These are phyloP conservation scores for Coecobrya sp. DNA, from an alignment of 2,888 invertebrate species.

Conservation along the genomic window DNA sequence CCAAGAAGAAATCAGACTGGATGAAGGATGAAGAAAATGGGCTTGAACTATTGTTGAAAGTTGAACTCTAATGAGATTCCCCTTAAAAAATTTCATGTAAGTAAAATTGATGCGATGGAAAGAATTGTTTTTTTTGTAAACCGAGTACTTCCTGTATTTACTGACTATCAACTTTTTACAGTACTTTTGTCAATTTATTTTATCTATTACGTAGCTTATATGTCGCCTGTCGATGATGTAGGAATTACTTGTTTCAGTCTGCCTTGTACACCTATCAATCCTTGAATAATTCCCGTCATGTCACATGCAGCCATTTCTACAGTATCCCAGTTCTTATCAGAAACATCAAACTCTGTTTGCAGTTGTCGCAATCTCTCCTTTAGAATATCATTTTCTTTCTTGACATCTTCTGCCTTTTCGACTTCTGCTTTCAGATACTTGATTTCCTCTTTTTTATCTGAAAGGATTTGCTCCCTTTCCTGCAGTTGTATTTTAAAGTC, in stretches of 20 bases:
- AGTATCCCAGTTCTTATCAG: conserved; percentile 76
- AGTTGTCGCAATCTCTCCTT: conserved; percentile 74
- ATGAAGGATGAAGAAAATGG: too few species aligned
- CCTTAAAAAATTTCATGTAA: neutral
- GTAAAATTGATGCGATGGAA: neutral
- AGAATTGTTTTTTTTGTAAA: neutral
- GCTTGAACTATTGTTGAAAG: too few species aligned
- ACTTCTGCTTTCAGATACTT: conserved; percentile 62
- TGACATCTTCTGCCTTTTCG: conserved; percentile 55
- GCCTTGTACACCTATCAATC: conserved; percentile 65
- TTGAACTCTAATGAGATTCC: too few species aligned
- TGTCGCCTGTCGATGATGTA: conserved; percentile 33
- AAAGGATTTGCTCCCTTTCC: conserved; percentile 44
- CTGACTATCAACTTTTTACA: conserved; percentile 8
- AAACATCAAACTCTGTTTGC: conserved; percentile 65
- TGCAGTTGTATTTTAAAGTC: conserved; percentile 64
- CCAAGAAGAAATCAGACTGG: too few species aligned
- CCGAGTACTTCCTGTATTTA: conserved; percentile 24
- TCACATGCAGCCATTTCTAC: conserved; percentile 74
- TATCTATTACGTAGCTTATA: neutral
- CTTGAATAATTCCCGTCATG: conserved; percentile 71
- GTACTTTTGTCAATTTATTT: neutral
- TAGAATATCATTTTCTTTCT: conserved; percentile 73
- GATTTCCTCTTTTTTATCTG: conserved; percentile 67
- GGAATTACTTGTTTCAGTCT: conserved; percentile 72